Evolutionary conservation across 2,888 invertebrate genomes (phyloP).

Genomic region (Uropetala carovei): DNA sequence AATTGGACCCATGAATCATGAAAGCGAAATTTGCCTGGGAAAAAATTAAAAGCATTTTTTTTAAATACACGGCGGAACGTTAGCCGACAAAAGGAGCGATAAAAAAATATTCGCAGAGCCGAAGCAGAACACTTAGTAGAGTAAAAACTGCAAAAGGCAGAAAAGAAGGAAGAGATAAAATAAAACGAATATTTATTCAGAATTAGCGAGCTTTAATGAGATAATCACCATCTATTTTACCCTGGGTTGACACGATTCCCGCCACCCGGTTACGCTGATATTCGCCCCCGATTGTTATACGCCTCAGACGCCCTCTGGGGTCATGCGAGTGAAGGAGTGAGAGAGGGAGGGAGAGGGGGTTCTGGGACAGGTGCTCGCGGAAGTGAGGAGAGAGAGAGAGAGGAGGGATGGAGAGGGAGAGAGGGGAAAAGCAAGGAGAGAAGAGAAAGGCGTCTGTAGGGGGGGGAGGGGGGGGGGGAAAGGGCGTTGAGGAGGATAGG

Average conservation of each 20-base stretch:
- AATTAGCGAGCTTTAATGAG: neutral
- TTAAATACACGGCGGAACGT: too few relatives aligned
- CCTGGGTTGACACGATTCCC: constrained; percentile 9
- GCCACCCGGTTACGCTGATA: neutral
- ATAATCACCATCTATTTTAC: neutral
- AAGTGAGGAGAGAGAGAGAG: neutral
- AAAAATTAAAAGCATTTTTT: too few relatives aligned
- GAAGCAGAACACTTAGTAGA: too few relatives aligned
- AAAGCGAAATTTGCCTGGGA: too few relatives aligned
- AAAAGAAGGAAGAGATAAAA: too few relatives aligned
- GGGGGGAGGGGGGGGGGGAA: neutral
- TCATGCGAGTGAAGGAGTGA: neutral
- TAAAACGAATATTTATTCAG: neutral
- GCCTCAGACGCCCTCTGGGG: neutral
- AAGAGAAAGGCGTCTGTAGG: neutral
- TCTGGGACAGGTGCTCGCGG: neutral
- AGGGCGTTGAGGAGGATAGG: too few relatives aligned
- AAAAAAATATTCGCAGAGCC: too few relatives aligned
- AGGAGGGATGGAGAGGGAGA: neutral
- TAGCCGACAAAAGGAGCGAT: too few relatives aligned
- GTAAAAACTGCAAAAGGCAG: too few relatives aligned
- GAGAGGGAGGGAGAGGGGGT: neutral
- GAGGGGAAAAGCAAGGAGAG: neutral
- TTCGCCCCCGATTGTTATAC: neutral
- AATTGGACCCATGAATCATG: too few relatives aligned